phyloP scores from a whole-genome alignment of 2,113 vertebrate species.

The Gallinago undulata region DNA sequence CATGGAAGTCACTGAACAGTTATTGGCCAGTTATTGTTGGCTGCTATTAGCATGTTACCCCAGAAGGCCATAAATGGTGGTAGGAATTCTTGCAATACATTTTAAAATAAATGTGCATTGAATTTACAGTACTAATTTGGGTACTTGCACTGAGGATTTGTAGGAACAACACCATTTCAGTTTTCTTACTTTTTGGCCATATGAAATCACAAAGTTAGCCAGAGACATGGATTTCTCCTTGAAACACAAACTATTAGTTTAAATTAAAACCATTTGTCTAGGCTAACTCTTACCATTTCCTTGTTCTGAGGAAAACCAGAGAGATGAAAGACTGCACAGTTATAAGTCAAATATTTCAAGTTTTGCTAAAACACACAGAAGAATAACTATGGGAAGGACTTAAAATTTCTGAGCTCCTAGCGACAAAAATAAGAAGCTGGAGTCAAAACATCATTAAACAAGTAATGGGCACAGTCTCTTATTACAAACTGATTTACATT shows the following conservation, averaged over 20 bases:
- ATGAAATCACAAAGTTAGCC: slow-evolving; percentile 40
- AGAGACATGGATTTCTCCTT: slow-evolving; percentile 7
- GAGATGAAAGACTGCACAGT: neutral
- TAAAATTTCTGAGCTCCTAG: neutral
- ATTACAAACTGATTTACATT: neutral
- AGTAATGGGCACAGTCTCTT: neutral
- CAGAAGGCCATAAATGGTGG: slow-evolving; percentile 25
- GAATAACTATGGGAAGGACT: neutral
- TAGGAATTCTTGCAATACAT: neutral
- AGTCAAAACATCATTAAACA: neutral
- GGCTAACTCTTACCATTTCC: neutral
- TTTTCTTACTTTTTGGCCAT: slow-evolving; percentile 25
- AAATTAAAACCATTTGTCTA: slow-evolving; percentile 46
- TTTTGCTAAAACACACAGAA: neutral
- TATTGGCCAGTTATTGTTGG: neutral
- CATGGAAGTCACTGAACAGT: neutral
- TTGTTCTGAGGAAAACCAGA: slow-evolving; percentile 17
- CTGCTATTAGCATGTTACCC: neutral
- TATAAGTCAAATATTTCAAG: neutral
- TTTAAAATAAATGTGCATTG: neutral
- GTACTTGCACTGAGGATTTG: slow-evolving; percentile 32
- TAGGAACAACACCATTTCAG: neutral
- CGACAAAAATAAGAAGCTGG: neutral
- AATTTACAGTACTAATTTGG: slow-evolving; percentile 52
- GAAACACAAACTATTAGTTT: slow-evolving; percentile 23